phyloP scores from a whole-genome alignment of 2,113 vertebrate species.

The Falco punctatus region DNA sequence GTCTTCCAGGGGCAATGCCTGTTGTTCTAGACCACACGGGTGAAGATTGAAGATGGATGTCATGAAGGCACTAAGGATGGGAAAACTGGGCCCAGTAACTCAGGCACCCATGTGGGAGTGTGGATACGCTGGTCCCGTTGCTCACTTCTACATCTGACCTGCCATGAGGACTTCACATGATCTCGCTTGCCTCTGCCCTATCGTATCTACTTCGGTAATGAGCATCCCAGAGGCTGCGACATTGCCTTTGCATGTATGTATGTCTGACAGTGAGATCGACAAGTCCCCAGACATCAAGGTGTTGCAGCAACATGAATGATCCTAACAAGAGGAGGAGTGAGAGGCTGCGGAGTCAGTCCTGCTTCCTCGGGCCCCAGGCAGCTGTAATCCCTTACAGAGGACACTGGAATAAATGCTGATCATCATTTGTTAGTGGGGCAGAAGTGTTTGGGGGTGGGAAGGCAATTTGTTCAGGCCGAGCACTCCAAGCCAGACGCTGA shows the following conservation, averaged over 20 bases:
- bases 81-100: neutral
- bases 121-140: neutral
- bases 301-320: neutral
- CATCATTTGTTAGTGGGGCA: neutral
- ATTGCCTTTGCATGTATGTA: neutral
- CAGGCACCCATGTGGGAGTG: accelerated
- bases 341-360: neutral
- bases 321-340: neutral
- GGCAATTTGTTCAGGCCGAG: neutral
- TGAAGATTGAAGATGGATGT: accelerated
- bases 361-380: accelerated
- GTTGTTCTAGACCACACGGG: neutral
- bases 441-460: neutral
- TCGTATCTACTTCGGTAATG: neutral
- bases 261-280: neutral
- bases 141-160: neutral
- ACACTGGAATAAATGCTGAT: neutral
- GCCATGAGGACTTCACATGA: neutral
- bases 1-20: neutral
- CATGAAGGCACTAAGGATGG: neutral
- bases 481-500: neutral
- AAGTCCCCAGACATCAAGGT: neutral
- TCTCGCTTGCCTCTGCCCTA: neutral
- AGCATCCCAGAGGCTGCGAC: neutral
- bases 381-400: neutral